These are phyloP conservation scores for Campoletis sonorensis DNA, from an alignment of 1,140 invertebrate species.

Conservation along the genomic window DNA sequence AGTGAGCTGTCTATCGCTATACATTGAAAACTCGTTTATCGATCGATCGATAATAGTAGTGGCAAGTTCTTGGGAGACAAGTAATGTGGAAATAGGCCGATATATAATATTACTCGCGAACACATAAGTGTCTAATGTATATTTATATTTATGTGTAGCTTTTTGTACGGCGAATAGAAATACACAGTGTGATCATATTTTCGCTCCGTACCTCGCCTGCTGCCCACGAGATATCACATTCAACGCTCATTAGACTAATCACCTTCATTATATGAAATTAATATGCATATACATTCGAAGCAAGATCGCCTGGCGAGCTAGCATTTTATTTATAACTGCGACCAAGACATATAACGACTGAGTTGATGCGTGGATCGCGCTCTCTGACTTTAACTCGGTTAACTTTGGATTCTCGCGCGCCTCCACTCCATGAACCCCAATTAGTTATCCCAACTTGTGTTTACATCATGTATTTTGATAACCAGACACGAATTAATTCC, in stretches of 20 bases:
- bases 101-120: conserved; percentile 20
- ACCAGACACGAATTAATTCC: neutral
- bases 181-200: conserved; percentile 2
- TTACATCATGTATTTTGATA: conserved; percentile 15
- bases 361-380: neutral
- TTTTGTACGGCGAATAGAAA: neutral
- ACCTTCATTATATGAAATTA: conserved; percentile 70
- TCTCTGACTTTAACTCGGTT: neutral
- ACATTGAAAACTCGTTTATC: conserved; percentile 41
- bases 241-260: conserved; percentile 68
- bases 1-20: conserved; percentile 12
- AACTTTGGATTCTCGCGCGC: conserved; percentile 49
- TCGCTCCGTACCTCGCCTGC: conserved; percentile 24
- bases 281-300: conserved; percentile 69
- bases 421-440: conserved; percentile 63
- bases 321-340: conserved; percentile 63
- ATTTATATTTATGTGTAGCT: neutral
- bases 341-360: conserved; percentile 56
- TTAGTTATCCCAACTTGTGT: conserved; percentile 64
- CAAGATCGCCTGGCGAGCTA: conserved; percentile 41
- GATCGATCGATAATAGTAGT: conserved; percentile 37
- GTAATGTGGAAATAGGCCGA: conserved; percentile 30
- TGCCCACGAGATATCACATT: conserved; percentile 56
- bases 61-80: conserved; percentile 26
- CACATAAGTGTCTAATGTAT: neutral